Conservation (phyloP, 2,113 vertebrate genomes). For the Bufo gargarizans region DNA sequence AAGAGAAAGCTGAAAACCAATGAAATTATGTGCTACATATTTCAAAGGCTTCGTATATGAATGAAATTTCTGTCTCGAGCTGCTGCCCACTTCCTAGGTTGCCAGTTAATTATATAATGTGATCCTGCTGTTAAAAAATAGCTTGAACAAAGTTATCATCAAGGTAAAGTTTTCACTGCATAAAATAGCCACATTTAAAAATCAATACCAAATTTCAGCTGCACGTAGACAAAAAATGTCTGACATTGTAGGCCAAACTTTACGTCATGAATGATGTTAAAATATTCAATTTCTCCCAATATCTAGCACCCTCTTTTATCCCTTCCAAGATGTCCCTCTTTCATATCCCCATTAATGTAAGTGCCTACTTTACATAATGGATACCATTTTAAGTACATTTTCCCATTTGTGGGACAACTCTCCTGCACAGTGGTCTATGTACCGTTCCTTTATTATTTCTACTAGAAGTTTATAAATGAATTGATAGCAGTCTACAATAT, state of each 20-base stretch:
- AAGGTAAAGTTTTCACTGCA: background rate
- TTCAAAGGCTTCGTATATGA: conserved; percentile 46
- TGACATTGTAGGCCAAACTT: too few relatives aligned
- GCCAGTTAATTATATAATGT: conserved; percentile 15
- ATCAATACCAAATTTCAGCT: too few relatives aligned
- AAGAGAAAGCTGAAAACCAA: conserved; percentile 48
- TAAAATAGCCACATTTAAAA: background rate
- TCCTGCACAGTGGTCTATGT: too few relatives aligned
- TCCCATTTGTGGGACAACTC: too few relatives aligned
- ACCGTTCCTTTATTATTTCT: too few relatives aligned
- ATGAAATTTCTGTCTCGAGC: conserved; percentile 20
- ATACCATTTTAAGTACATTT: background rate
- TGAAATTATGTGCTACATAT: conserved; percentile 49
- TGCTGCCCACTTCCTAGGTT: conserved; percentile 6
- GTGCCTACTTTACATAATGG: background rate
- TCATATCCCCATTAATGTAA: background rate
- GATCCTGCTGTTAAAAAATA: background rate
- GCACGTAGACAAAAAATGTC: too few relatives aligned
- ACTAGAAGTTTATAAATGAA: too few relatives aligned
- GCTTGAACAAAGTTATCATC: background rate
- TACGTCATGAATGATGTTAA: too few relatives aligned
- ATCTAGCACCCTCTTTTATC: background rate
- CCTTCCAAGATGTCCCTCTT: too few relatives aligned
- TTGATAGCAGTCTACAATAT: too few relatives aligned
- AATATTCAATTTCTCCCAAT: too few relatives aligned